These are phyloP conservation scores for Ptychochromis oligacanthus DNA, from an alignment of 2,113 vertebrate genomes.

Conservation along the genomic window DNA sequence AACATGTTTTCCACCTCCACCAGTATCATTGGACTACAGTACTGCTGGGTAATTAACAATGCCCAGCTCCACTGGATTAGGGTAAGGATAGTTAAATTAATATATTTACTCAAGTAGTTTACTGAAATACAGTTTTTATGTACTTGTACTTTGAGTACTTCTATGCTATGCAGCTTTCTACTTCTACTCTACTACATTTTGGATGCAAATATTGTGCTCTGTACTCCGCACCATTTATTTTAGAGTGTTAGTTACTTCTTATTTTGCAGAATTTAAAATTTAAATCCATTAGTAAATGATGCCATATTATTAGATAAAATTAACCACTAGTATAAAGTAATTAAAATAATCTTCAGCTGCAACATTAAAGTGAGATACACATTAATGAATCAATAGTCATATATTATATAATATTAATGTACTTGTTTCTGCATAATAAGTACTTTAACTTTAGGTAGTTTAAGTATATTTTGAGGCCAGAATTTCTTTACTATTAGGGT, in stretches of 20 bases:
- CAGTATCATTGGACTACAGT: neutral
- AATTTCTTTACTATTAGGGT: neutral
- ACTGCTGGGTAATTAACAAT: neutral
- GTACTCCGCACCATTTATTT: neutral
- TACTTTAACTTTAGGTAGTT: no score
- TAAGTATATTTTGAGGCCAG: no score
- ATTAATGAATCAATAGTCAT: neutral
- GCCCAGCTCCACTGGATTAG: fast-evolving
- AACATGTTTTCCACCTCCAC: neutral
- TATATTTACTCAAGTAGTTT: neutral
- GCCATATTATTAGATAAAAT: neutral
- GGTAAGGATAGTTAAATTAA: neutral
- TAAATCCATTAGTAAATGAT: fast-evolving
- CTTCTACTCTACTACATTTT: neutral
- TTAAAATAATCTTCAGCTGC: neutral
- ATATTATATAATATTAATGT: neutral
- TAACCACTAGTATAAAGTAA: neutral
- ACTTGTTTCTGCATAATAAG: neutral
- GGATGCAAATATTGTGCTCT: no score
- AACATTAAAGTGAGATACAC: neutral
- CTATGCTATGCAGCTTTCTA: neutral
- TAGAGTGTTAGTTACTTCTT: neutral
- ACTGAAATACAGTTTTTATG: fast-evolving
- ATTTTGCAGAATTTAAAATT: neutral
- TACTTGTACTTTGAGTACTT: neutral